Conservation (phyloP, 2,113 vertebrate genomes). For the Myrmecobius fasciatus region DNA sequence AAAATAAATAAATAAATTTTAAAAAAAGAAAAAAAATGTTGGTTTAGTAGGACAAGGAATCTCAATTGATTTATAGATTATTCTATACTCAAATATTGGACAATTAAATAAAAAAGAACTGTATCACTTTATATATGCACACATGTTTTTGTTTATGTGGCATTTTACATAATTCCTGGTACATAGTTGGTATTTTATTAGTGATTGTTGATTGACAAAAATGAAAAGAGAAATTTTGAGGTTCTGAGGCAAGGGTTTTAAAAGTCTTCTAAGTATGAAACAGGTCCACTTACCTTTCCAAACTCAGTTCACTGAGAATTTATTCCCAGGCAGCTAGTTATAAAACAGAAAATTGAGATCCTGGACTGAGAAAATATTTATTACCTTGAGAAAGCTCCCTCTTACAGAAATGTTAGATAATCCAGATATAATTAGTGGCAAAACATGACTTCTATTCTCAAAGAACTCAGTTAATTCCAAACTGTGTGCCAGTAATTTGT, state of each 20-base stretch:
- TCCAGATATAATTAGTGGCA: slow-evolving; percentile 56
- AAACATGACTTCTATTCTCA: slow-evolving; percentile 32
- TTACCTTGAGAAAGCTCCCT: slow-evolving; percentile 57
- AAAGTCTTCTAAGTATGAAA: slow-evolving; percentile 25
- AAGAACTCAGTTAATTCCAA: slow-evolving; percentile 22
- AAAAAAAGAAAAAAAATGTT: too few relatives aligned
- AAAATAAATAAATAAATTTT: too few relatives aligned
- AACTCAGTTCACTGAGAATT: slow-evolving; percentile 37
- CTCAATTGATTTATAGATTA: too few relatives aligned
- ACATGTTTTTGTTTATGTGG: background rate
- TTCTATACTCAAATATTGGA: too few relatives aligned
- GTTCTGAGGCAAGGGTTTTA: slow-evolving; percentile 8
- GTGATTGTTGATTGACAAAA: background rate
- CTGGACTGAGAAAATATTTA: slow-evolving; percentile 2
- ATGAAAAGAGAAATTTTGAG: slow-evolving; percentile 40
- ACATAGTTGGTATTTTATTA: background rate
- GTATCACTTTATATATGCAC: background rate
- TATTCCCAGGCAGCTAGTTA: background rate
- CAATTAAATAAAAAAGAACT: background rate
- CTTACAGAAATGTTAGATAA: slow-evolving; percentile 44
- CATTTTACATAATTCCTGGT: background rate
- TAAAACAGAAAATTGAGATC: background rate
- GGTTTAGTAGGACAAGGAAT: too few relatives aligned
- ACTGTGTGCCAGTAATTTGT: slow-evolving; percentile 48
- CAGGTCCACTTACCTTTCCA: slow-evolving; percentile 9